These are phyloP conservation scores for Caerostris darwini DNA, from an alignment of 1,140 invertebrate species.

Conservation along the genomic window DNA sequence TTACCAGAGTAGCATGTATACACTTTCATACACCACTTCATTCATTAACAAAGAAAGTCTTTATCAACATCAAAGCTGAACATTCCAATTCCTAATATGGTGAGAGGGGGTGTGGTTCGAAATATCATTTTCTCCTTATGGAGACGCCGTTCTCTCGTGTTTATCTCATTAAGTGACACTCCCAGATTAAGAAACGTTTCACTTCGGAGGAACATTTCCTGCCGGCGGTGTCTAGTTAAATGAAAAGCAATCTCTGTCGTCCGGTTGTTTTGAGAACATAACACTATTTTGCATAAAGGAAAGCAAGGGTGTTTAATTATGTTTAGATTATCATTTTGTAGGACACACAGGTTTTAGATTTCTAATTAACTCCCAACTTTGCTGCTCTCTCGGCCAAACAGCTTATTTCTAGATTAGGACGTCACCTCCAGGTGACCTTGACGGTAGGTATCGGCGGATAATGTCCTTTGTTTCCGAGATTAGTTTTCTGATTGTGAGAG, in stretches of 20 bases:
- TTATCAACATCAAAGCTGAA: not conserved
- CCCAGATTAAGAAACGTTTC: slow-evolving; percentile 64
- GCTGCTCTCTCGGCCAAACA: slow-evolving; percentile 36
- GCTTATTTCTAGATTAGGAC: slow-evolving; percentile 63
- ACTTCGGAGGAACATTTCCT: slow-evolving; percentile 48
- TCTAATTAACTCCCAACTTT: slow-evolving; percentile 68
- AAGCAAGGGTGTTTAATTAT: slow-evolving; percentile 60
- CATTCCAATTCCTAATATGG: not conserved
- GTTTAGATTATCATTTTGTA: slow-evolving; percentile 68
- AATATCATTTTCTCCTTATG: slow-evolving; percentile 63
- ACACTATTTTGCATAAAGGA: slow-evolving; percentile 56
- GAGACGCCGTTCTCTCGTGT: not conserved
- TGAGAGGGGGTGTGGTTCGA: not conserved
- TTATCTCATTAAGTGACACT: slow-evolving; percentile 48
- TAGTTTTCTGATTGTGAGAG: slow-evolving; percentile 22
- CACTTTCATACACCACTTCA: no score
- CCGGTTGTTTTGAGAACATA: not conserved
- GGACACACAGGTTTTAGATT: slow-evolving; percentile 55
- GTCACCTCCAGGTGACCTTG: slow-evolving; percentile 1
- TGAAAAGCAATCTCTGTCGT: slow-evolving; percentile 68
- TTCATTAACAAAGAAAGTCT: no score
- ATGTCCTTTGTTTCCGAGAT: slow-evolving; percentile 31
- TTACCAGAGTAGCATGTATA: no score
- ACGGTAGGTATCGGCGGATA: slow-evolving; percentile 34
- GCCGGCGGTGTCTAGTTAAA: slow-evolving; percentile 50